phyloP scores from a whole-genome alignment of 1,140 invertebrate genomes.

The Spodoptera litura region DNA sequence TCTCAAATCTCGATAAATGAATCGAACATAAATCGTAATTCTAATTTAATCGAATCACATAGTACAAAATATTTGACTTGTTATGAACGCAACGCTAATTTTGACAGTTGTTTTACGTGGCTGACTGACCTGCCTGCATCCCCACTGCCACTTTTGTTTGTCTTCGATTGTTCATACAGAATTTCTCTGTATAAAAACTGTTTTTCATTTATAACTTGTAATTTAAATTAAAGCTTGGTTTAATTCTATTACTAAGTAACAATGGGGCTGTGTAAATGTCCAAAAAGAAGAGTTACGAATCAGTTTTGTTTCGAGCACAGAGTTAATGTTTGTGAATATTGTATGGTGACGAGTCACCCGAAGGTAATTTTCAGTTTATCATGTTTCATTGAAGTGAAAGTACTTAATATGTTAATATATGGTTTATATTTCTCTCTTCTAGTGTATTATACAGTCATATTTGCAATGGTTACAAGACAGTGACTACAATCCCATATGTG shows the following conservation, averaged over 20 bases:
- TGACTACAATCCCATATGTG: slow-evolving; percentile 97
- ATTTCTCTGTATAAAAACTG: slow-evolving; percentile 20
- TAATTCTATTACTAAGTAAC: slow-evolving; percentile 28
- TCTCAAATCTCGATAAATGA: too few species aligned
- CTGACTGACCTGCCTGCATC: slow-evolving; percentile 62
- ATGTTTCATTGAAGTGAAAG: slow-evolving; percentile 65
- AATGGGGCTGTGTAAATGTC: slow-evolving; percentile 99
- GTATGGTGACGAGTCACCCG: slow-evolving; percentile 97
- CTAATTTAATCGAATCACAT: neutral
- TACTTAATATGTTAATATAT: slow-evolving; percentile 9
- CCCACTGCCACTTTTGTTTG: slow-evolving; percentile 50
- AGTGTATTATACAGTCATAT: slow-evolving; percentile 99
- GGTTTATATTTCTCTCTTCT: slow-evolving; percentile 53
- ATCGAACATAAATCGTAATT: neutral
- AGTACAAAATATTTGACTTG: neutral
- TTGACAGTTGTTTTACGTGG: slow-evolving; percentile 74
- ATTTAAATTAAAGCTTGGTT: slow-evolving; percentile 41
- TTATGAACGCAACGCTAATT: slow-evolving; percentile 1
- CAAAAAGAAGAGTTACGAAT: slow-evolving; percentile 97
- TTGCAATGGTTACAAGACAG: slow-evolving; percentile 98
- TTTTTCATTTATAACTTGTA: slow-evolving; percentile 34
- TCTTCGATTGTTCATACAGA: slow-evolving; percentile 37
- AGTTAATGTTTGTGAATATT: slow-evolving; percentile 99
- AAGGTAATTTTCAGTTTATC: slow-evolving; percentile 88
- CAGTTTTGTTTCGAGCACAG: slow-evolving; percentile 99